Evolutionary conservation across 2,888 invertebrate species (phyloP), one percentile per base, ranked within the genome.

Genomic region (Stramonita haemastoma): DNA sequence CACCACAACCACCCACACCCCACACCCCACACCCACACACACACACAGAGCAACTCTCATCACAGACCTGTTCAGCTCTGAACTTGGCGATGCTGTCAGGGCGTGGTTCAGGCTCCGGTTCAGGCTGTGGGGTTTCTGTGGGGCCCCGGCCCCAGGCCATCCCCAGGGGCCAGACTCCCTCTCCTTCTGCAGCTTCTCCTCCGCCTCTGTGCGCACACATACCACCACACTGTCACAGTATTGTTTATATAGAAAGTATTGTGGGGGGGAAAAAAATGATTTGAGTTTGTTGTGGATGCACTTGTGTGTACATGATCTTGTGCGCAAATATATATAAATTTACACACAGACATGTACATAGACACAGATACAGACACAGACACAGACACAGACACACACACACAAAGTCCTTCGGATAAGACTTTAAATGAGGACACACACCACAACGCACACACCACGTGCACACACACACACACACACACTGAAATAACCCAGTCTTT

Each of bases 111-210:
- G 36, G 2, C 34, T 32, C 60, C 5, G 46, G 56, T 1, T 46
- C 77, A 60, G 89, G 60, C 36, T 89, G 88, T 11, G 79, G 70
- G 89, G 87, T 19, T 85, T 87, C 86, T 94, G 87, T 26, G 95
- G 95, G 19, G 96, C 96, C 11, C 96, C 96, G 86, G 95, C 95
- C 22, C 96, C 96, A 5, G 97, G 97, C 87, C 97, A 96, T 89
- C 97, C 97, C 97, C 98, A 98, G 90, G 98, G 98, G 94, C 97
- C 97, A 90, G 92, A 95, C 11, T 97, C 88, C 32, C 88, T 86
- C 73, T 81, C 57, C n/a, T 79, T 88, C 56, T 56, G 77, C 86
- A 57, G 8, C 57, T 85, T 17, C 84, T 85, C 29, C 29, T 79
- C 79, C 19, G 70, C 87, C 60, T 77, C 66, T 66, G 90, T 89